Percentiles rank a stretch among this genome's conserved stretches.
These are phyloP conservation scores for Coluber constrictor DNA, from an alignment of 2,797 vertebrate genomes.

Conservation along the genomic window DNA sequence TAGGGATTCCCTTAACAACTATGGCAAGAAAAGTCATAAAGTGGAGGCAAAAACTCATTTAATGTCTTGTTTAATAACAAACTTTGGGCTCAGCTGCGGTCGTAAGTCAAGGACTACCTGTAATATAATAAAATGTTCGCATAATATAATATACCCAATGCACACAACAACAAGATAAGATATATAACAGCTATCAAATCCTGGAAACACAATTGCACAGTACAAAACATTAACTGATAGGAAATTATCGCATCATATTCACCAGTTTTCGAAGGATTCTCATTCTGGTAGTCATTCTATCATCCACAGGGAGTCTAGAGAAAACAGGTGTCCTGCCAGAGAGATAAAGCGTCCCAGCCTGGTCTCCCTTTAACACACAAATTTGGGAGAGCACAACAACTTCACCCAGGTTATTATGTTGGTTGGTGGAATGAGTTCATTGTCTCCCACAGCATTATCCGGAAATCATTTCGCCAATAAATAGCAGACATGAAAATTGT, in stretches of 20 bases:
- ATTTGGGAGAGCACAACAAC: neutral
- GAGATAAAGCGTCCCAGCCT: neutral
- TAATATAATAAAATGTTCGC: neutral
- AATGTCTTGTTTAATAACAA: neutral
- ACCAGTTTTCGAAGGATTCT: neutral
- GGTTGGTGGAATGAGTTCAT: neutral
- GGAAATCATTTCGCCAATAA: neutral
- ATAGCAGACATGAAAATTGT: neutral
- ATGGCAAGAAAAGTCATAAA: neutral
- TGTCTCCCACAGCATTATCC: neutral
- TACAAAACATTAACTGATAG: neutral
- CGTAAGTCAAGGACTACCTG: neutral
- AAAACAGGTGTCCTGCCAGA: neutral
- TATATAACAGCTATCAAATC: neutral
- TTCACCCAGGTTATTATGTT: neutral
- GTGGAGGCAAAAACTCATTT: neutral
- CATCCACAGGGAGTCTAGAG: neutral
- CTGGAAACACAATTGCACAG: neutral
- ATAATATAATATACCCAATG: neutral
- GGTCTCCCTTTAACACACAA: neutral
- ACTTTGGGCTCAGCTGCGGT: neutral
- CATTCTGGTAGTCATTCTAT: neutral
- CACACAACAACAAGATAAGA: neutral
- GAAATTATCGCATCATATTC: neutral
- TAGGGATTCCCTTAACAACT: neutral